Percentiles rank a stretch among this genome's conserved stretches.
These are phyloP conservation scores for Brachionus manjavacas DNA, from an alignment of 1,140 invertebrate genomes.

Conservation along the genomic window DNA sequence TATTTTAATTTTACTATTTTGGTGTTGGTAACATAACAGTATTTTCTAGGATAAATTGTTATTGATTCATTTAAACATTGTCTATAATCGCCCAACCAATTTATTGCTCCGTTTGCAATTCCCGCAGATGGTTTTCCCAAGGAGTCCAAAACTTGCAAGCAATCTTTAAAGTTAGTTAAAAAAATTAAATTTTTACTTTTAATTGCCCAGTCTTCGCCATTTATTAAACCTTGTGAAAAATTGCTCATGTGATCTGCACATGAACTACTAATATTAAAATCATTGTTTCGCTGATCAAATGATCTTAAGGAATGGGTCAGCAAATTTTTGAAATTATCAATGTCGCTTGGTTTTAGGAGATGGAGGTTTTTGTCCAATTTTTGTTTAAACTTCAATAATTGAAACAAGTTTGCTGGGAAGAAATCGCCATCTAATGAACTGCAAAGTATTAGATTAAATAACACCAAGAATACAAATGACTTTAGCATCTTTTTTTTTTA, in stretches of 20 bases:
- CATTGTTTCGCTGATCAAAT: neutral
- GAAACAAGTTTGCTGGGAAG: neutral
- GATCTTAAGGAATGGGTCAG: neutral
- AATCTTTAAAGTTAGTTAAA: neutral
- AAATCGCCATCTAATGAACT: neutral
- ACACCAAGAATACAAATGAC: neutral
- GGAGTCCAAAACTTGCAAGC: neutral
- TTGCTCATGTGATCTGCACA: neutral
- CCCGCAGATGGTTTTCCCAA: neutral
- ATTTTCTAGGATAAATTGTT: neutral
- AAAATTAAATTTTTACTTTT: neutral
- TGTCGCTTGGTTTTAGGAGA: neutral
- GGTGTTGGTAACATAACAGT: neutral
- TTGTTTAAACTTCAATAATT: neutral
- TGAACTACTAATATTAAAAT: neutral
- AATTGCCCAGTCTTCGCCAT: neutral
- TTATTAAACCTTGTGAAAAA: neutral
- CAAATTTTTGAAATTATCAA: neutral
- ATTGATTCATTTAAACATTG: slow-evolving; percentile 47
- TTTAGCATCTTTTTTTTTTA: neutral
- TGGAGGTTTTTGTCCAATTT: neutral
- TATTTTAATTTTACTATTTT: slow-evolving; percentile 21
- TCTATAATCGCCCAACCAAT: slow-evolving; percentile 53
- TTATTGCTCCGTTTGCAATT: neutral
- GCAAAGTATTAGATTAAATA: neutral